A percentile compares a stretch with the other conserved stretches of the same genome.
Conservation (phyloP, 2,113 vertebrate genomes). For the Alligator mississippiensis region DNA sequence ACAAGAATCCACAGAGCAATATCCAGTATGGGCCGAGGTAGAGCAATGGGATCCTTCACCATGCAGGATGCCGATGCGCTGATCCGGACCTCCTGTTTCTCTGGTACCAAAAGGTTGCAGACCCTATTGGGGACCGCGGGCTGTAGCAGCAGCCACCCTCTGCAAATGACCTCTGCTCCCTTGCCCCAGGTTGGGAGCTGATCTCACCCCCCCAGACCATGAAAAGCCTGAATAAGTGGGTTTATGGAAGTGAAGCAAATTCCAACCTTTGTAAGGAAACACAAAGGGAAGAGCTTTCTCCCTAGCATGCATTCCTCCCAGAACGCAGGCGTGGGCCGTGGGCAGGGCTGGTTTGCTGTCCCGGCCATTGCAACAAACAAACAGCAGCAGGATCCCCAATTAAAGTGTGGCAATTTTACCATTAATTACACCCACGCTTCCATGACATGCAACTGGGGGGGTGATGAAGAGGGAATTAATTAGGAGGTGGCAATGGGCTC, state of each 20-base stretch:
- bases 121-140: neutral
- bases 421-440: slow-evolving; percentile 25
- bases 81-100: neutral
- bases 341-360: slow-evolving; percentile 40
- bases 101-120: neutral
- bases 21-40: neutral
- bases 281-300: neutral
- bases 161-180: neutral
- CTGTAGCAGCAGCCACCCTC: neutral
- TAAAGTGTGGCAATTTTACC: neutral
- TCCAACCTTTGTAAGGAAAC: neutral
- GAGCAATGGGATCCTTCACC: neutral
- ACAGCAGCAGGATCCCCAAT: neutral
- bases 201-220: fast-evolving
- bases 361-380: slow-evolving; percentile 20
- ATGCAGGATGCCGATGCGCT: neutral
- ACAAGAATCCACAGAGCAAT: neutral
- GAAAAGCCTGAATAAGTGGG: neutral
- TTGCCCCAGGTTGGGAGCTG: neutral
- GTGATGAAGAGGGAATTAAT: slow-evolving; percentile 55
- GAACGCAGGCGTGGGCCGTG: neutral
- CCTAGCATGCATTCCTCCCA: fast-evolving
- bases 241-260: neutral
- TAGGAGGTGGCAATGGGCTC: slow-evolving; percentile 40
- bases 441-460: neutral